A percentile compares a stretch with the other conserved stretches of the same genome.
Evolutionary conservation across 2,113 vertebrate genomes (phyloP).

Genomic region (Dendropsophus ebraccatus): DNA sequence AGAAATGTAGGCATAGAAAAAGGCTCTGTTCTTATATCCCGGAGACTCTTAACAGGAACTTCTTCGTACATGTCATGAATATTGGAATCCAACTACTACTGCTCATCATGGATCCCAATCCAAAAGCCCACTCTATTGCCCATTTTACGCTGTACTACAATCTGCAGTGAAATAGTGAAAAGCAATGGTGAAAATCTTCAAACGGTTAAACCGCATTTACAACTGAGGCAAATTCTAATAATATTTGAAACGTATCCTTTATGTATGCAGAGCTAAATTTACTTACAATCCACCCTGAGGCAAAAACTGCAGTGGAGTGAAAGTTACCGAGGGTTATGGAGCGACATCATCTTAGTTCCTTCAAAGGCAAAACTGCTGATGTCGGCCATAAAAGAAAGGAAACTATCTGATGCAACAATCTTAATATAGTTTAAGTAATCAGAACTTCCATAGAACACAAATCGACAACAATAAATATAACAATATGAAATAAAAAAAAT

Average conservation of each 20-base stretch:
- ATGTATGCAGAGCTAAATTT: conserved; percentile 39
- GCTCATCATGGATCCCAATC: too few relatives aligned
- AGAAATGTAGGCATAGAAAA: background rate
- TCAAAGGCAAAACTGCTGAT: conserved; percentile 17
- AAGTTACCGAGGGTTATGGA: conserved; percentile 23
- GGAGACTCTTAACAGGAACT: background rate
- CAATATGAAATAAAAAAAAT: background rate
- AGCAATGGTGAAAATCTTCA: background rate
- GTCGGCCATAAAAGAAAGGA: background rate
- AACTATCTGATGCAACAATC: background rate
- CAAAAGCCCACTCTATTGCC: background rate
- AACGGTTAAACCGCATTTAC: conserved; percentile 9
- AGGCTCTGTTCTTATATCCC: background rate
- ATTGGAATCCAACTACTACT: background rate
- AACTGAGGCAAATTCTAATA: conserved; percentile 4
- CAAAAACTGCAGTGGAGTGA: conserved; percentile 3
- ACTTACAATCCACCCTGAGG: conserved; percentile 14
- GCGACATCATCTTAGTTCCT: background rate
- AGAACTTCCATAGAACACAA: background rate
- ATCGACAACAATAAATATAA: background rate
- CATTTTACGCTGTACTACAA: background rate
- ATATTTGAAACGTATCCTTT: conserved; percentile 6
- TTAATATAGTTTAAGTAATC: background rate
- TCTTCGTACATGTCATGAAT: background rate
- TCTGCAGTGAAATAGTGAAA: background rate